These are phyloP conservation scores for Apantesis nais DNA, from an alignment of 2,888 invertebrate genomes.

Conservation along the genomic window DNA sequence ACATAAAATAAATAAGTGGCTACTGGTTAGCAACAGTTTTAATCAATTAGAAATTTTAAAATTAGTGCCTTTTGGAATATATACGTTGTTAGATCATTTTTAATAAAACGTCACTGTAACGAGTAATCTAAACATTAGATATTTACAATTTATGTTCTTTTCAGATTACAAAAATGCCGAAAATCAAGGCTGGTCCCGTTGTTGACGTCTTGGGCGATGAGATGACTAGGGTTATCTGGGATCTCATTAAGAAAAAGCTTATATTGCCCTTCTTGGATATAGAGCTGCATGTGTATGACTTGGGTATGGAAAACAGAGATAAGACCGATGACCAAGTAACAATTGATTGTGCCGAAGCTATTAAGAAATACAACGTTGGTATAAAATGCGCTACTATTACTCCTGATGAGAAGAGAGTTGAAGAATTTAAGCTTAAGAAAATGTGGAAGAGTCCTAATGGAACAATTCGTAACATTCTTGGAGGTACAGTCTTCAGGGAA, in stretches of 20 bases:
- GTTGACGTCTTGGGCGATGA: constrained; percentile 98
- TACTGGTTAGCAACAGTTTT: not conserved
- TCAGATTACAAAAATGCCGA: constrained; percentile 71
- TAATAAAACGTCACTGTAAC: not conserved
- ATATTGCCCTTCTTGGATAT: constrained; percentile 98
- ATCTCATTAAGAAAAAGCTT: constrained; percentile 97
- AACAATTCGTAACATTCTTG: constrained; percentile 94
- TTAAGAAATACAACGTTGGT: constrained; percentile 98
- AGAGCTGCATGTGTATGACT: constrained; percentile 96
- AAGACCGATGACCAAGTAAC: constrained; percentile 98
- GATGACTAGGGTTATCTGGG: constrained; percentile 99
- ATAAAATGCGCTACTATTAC: constrained; percentile 99
- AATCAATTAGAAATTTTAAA: not conserved
- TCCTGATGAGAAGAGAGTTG: constrained; percentile 98
- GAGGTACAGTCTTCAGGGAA: constrained; percentile 93
- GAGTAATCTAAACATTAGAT: not conserved
- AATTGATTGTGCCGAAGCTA: constrained; percentile 97
- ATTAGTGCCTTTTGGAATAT: not conserved
- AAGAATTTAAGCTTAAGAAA: constrained; percentile 94
- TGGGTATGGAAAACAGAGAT: constrained; percentile 98
- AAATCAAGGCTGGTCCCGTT: constrained; percentile 93
- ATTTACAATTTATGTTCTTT: constrained; percentile 22
- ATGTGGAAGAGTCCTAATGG: constrained; percentile 97
- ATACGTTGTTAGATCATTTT: not conserved
- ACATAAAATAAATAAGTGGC: not conserved